These are phyloP conservation scores for rat (Rattus norvegicus) DNA, from an alignment of 2,113 vertebrate genomes.

Conservation along the genomic window GRCr8 NC_086035.1:33289001-33289500, in stretches of 20 bases:
- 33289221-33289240: neutral
- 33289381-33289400: conserved; percentile 80
- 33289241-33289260: neutral
- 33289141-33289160: neutral
- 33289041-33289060: no score
- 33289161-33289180: neutral
- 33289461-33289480: conserved; percentile 73
- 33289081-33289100: no score
- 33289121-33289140: neutral
- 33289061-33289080: neutral
- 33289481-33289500: conserved; percentile 43
- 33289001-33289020: neutral
- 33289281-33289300: conserved; percentile 44
- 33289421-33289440: conserved; percentile 81
- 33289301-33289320: conserved; percentile 69
- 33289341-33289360: conserved; percentile 73
- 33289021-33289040: neutral
- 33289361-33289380: conserved; percentile 75
- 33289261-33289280: neutral
- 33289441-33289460: no score
- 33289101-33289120: neutral
- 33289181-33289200: conserved; percentile 24
- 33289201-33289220: neutral
- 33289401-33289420: conserved; percentile 78
- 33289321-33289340: conserved; percentile 77